These are phyloP conservation scores for Acleris cristana DNA, from an alignment of 2,888 invertebrate species.

Conservation along the genomic window DNA sequence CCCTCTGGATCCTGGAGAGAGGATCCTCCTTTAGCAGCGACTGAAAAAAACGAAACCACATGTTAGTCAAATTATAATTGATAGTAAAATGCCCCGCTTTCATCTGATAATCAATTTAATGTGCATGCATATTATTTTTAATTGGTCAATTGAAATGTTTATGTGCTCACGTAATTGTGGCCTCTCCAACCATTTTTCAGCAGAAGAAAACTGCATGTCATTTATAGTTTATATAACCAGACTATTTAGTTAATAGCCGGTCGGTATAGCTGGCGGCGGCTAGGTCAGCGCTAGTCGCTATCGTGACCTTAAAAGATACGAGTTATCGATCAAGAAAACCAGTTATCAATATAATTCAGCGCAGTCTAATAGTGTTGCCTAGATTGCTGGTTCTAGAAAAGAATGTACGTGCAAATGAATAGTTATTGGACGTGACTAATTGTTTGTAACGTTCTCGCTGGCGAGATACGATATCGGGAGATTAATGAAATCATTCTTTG, in stretches of 20 bases:
- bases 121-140: conserved; percentile 24
- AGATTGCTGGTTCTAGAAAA: conserved; percentile 25
- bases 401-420: conserved; percentile 14
- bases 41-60: conserved; percentile 64
- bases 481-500: conserved; percentile 28
- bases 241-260: conserved; percentile 11
- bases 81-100: conserved; percentile 11
- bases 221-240: neutral
- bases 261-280: conserved; percentile 7
- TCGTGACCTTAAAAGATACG: conserved; percentile 38
- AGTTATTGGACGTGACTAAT: conserved; percentile 30
- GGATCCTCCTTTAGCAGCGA: conserved; percentile 87
- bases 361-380: conserved; percentile 22
- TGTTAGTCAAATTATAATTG: conserved; percentile 1
- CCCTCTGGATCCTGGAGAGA: conserved; percentile 92
- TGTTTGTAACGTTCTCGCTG: conserved; percentile 10
- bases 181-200: conserved; percentile 2
- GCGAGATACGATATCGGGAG: conserved; percentile 26
- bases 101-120: conserved; percentile 26
- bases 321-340: conserved; percentile 35
- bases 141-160: conserved; percentile 15
- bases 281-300: conserved; percentile 16
- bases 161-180: conserved; percentile 8
- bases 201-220: conserved; percentile 11
- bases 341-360: conserved; percentile 34